These are phyloP conservation scores for Phataginus tricuspis DNA, from an alignment of 2,797 vertebrate genomes.

Conservation along the genomic window DNA sequence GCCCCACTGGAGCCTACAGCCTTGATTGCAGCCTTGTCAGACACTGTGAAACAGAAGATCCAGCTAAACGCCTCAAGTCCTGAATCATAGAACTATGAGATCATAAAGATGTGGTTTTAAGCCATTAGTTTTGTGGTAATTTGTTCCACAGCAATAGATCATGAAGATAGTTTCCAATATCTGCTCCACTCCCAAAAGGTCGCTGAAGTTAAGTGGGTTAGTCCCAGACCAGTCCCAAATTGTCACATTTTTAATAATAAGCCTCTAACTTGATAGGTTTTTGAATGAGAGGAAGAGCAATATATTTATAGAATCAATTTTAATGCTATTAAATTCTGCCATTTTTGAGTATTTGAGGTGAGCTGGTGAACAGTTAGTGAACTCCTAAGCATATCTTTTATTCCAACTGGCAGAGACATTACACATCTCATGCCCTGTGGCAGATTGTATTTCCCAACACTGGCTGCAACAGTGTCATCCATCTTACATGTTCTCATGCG, in stretches of 20 bases:
- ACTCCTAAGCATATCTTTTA: background rate
- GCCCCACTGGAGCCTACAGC: background rate
- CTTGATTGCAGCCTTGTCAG: background rate
- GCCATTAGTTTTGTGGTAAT: background rate
- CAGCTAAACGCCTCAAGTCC: background rate
- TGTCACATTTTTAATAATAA: slow-evolving; percentile 16
- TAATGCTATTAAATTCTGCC: background rate
- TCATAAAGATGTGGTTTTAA: background rate
- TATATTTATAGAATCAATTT: background rate
- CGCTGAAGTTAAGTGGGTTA: background rate
- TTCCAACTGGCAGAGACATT: background rate
- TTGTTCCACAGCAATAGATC: background rate
- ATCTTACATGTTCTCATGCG: background rate
- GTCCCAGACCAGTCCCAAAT: background rate
- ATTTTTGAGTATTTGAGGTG: background rate
- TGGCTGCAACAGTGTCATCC: background rate
- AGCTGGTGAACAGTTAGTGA: background rate
- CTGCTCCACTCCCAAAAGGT: background rate
- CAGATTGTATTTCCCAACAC: background rate
- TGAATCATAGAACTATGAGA: background rate
- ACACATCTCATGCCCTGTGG: background rate
- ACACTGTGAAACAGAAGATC: background rate
- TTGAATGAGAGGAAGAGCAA: background rate
- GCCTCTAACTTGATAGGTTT: background rate
- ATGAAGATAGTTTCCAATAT: background rate